phyloP scores from a whole-genome alignment of 2,797 vertebrate species.

The Lindbergichthys nudifrons region DNA sequence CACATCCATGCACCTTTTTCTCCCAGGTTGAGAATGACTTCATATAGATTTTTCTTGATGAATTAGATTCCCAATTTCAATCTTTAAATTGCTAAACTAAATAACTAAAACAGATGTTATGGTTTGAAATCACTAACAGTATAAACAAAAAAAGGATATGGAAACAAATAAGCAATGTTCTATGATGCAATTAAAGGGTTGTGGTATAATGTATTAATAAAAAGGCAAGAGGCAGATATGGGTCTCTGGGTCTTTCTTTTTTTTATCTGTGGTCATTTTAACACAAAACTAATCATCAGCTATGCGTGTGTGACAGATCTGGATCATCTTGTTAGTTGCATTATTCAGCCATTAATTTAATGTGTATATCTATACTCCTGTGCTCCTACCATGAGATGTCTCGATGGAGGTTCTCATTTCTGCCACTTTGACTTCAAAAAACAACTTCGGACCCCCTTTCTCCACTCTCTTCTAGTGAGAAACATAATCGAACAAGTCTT shows the following conservation, averaged over 20 bases:
- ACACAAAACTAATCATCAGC: too few species aligned
- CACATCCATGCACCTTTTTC: background rate
- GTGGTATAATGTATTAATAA: too few species aligned
- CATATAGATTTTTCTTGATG: background rate
- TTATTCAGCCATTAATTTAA: background rate
- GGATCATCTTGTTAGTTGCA: too few species aligned
- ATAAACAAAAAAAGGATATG: background rate
- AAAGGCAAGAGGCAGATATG: too few species aligned
- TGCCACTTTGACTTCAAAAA: background rate
- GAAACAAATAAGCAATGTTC: too few species aligned
- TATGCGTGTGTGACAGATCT: too few species aligned
- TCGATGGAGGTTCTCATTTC: background rate
- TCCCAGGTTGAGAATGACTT: background rate
- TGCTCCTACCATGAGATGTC: background rate
- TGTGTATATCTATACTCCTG: background rate
- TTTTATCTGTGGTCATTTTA: too few species aligned
- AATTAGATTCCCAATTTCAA: background rate
- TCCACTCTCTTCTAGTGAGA: background rate
- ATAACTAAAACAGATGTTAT: background rate
- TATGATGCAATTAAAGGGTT: too few species aligned
- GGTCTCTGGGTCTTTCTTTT: too few species aligned
- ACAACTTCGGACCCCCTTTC: background rate
- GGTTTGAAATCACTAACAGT: background rate
- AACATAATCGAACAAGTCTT: conserved; percentile 1
- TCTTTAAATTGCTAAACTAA: rapidly evolving